phyloP scores from a whole-genome alignment of 2,797 vertebrate species.

The Denticeps clupeoides region DNA sequence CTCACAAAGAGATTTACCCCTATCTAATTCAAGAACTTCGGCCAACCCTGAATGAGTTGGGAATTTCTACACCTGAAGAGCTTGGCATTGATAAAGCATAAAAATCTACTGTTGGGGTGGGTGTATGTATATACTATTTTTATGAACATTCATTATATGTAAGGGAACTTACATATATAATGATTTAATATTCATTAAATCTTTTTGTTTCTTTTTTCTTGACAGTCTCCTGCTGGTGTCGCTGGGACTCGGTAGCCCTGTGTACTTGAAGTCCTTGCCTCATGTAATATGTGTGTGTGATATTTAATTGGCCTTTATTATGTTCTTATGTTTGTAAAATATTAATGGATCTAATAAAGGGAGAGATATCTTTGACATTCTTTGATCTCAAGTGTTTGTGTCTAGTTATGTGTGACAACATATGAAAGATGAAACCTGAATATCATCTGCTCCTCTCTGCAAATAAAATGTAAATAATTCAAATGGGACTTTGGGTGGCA shows the following conservation, averaged over 20 bases:
- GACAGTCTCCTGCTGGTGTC: conserved; percentile 34
- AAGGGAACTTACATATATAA: no score
- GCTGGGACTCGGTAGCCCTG: conserved; percentile 29
- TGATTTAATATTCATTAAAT: no score
- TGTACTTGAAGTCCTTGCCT: conserved; percentile 50
- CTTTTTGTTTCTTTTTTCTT: conserved; percentile 11
- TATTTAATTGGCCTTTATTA: conserved; percentile 66
- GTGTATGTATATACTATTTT: conserved; percentile 10
- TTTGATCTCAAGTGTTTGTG: conserved; percentile 23
- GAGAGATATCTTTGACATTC: conserved; percentile 36
- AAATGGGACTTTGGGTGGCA: no score
- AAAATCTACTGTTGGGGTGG: conserved; percentile 23
- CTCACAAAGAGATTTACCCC: conserved; percentile 92
- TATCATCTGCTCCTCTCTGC: no score
- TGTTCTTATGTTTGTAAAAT: conserved; percentile 66
- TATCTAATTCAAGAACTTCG: conserved; percentile 89
- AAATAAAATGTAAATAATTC: no score
- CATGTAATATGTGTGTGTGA: conserved; percentile 36
- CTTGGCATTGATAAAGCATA: conserved; percentile 83
- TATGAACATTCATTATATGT: no score
- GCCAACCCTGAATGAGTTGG: conserved; percentile 86
- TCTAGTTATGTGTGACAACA: no score
- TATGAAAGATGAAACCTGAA: no score
- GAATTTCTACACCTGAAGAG: conserved; percentile 93
- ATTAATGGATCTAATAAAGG: conserved; percentile 63